A percentile compares a stretch with the other conserved stretches of the same genome.
These are phyloP conservation scores for Prosopocoilus inquinatus DNA, from an alignment of 2,888 invertebrate species.

Conservation along the genomic window DNA sequence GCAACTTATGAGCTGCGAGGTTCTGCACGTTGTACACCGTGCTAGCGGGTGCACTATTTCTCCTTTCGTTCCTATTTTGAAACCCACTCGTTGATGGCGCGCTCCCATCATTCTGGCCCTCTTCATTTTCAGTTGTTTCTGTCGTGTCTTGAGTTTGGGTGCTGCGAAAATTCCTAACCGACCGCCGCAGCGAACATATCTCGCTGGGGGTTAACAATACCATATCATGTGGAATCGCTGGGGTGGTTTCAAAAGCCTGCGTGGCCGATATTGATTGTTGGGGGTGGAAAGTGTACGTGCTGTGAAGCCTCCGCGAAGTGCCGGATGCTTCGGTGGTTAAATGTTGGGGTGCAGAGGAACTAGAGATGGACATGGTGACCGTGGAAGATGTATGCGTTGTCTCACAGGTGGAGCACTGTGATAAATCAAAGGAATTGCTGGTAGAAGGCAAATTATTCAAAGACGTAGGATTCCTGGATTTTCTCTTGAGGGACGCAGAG, in stretches of 20 bases:
- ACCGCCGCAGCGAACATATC: conserved; percentile 2
- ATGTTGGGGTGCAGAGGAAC: not conserved
- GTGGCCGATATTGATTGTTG: not conserved
- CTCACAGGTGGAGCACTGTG: not conserved
- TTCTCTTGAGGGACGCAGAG: no score
- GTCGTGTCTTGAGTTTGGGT: conserved; percentile 2
- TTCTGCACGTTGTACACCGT: conserved; percentile 24
- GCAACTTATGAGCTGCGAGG: conserved; percentile 37
- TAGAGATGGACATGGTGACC: not conserved
- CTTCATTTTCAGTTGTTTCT: not conserved
- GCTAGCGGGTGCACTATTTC: conserved; percentile 12
- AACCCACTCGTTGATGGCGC: not conserved
- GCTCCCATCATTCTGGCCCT: not conserved
- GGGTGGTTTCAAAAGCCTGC: not conserved
- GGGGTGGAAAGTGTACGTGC: not conserved
- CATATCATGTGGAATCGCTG: not conserved
- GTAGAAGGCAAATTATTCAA: not conserved
- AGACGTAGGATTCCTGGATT: no score
- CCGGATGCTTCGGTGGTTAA: not conserved
- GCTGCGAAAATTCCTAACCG: conserved; percentile 1
- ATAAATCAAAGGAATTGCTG: not conserved
- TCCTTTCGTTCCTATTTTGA: conserved; percentile 2
- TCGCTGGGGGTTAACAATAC: conserved; percentile 9
- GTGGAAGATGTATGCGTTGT: not conserved
- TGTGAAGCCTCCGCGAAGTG: not conserved